These are phyloP conservation scores for Crioceris asparagi DNA, from an alignment of 2,888 invertebrate genomes.

Conservation along the genomic window DNA sequence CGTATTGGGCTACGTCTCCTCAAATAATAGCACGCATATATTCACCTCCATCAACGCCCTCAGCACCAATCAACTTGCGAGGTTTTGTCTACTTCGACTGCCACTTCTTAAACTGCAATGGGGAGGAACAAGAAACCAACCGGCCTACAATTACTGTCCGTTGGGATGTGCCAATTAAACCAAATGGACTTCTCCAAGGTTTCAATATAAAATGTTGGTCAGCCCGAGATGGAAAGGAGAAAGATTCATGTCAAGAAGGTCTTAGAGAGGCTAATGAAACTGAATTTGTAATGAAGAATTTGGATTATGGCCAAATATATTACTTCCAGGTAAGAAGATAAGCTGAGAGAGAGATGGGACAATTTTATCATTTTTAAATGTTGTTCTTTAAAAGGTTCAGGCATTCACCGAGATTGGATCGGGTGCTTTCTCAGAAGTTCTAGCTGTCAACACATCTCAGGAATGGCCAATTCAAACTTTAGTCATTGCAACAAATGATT, in stretches of 20 bases:
- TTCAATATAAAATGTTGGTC: slow-evolving; percentile 64
- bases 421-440: slow-evolving; percentile 56
- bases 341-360: neutral
- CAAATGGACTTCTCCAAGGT: slow-evolving; percentile 64
- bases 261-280: slow-evolving; percentile 41
- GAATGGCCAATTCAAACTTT: slow-evolving; percentile 72
- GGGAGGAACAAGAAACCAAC: neutral
- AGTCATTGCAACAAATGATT: slow-evolving; percentile 60
- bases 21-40: slow-evolving; percentile 44
- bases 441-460: slow-evolving; percentile 55
- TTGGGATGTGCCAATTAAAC: slow-evolving; percentile 66
- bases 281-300: slow-evolving; percentile 47
- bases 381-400: slow-evolving; percentile 54
- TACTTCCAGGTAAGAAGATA: slow-evolving; percentile 48
- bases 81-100: slow-evolving; percentile 54
- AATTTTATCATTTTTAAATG: slow-evolving; percentile 1
- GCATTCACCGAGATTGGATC: slow-evolving; percentile 71
- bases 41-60: slow-evolving; percentile 74
- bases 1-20: slow-evolving; percentile 72
- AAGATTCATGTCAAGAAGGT: slow-evolving; percentile 44
- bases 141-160: slow-evolving; percentile 47
- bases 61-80: slow-evolving; percentile 60
- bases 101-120: slow-evolving; percentile 5
- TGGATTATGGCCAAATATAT: slow-evolving; percentile 53
- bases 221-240: slow-evolving; percentile 36